Evolutionary conservation across 2,888 invertebrate genomes (phyloP).

Genomic region (Ryuthela nishihirai): DNA sequence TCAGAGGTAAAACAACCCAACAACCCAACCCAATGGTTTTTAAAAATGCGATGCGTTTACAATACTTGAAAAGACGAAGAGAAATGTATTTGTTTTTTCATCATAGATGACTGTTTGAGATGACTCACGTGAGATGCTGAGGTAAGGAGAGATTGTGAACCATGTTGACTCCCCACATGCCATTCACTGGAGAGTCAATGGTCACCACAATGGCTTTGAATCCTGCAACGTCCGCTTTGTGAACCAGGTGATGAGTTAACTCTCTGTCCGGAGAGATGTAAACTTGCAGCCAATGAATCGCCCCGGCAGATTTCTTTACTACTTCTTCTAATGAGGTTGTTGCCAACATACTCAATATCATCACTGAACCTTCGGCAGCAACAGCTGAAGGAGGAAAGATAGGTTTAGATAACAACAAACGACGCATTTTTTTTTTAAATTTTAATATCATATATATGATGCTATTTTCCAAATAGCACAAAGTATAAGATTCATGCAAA

Average conservation of each 20-base stretch:
- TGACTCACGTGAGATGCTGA: constrained; percentile 64
- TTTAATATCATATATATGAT: too few relatives aligned
- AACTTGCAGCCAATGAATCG: constrained; percentile 86
- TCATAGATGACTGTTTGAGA: neutral
- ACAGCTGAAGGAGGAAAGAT: constrained; percentile 62
- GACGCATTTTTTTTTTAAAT: too few relatives aligned
- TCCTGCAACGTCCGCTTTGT: constrained; percentile 73
- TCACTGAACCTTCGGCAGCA: constrained; percentile 67
- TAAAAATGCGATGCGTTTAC: too few relatives aligned
- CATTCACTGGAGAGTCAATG: constrained; percentile 84
- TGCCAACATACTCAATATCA: constrained; percentile 77
- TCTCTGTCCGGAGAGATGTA: constrained; percentile 83
- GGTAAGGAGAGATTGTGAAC: constrained; percentile 80
- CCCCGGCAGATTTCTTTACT: constrained; percentile 67
- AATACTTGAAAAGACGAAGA: neutral
- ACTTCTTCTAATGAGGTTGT: constrained; percentile 87
- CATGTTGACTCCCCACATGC: constrained; percentile 73
- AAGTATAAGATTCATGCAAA: too few relatives aligned
- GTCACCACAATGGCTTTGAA: constrained; percentile 82
- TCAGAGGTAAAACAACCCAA: too few relatives aligned
- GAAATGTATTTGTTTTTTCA: constrained; percentile 1
- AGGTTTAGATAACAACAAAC: too few relatives aligned
- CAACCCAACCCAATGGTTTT: too few relatives aligned
- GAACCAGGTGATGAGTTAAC: constrained; percentile 59
- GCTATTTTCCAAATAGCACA: too few relatives aligned